Base-by-base conservation (phyloP, 2,797 vertebrate genomes). In the Protonibea diacanthus region DNA sequence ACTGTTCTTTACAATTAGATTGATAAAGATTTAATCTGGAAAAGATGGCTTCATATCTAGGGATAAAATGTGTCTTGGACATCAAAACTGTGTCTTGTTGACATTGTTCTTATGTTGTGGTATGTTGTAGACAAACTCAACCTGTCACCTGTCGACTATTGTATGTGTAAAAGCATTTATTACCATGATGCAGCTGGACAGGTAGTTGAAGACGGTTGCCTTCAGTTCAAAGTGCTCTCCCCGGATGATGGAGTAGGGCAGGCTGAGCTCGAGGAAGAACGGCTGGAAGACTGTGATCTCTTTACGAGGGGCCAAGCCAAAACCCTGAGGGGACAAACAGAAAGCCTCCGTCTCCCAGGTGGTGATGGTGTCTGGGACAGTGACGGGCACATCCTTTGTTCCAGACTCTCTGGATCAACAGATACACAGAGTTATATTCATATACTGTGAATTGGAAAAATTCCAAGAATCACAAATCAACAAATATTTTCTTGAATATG, bases 221-320 rank as follows among this genome's bases (percentile, higher is more conserved):
- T 93, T 96, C 75, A 97, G 91, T 27, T 83, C 79, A 80, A 96
- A 95, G 44, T 74, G 83, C 88, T 97, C 96, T 48, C 95, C 95
- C 29, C 91, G 90, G 81, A 97, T 90, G 88, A 97, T 93, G 65
- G 95, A 95, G 86, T 95, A 95, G 0, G 96, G 96, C 53, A 96
- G 58, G 2, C 71, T 91, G 58, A 96, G 86, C 44, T 96, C 95
- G 11, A 97, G 91, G 74, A 95, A 91, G 89, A 97, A 97, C 1
- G 96, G 96, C 86, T 96, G 95, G 92, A 95, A 96, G 80, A 95
- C 94, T 0, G 47, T 92, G 61, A 97, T 76, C 6, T 76, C 17
- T 60, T 88, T 74, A 55, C 79, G 67, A 53, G 93, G 86, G 76
- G 95, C 94, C 73, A 96, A 79, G 44, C 96, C 96, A 23, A 97